Conservation (phyloP, 2,888 invertebrate species). For the Tetragnatha montana region DNA sequence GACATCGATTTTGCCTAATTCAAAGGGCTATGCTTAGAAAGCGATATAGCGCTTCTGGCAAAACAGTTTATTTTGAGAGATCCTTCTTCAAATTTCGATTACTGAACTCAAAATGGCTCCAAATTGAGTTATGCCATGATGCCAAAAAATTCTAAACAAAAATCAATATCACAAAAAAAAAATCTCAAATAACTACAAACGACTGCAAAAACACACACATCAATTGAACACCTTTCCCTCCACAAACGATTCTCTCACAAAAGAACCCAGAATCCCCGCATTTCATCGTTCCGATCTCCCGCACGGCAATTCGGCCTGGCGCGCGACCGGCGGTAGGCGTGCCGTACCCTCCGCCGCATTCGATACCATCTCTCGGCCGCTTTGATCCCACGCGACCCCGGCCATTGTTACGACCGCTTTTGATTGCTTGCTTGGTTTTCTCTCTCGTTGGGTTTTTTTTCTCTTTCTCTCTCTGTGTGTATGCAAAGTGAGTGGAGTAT, state of each 20-base stretch:
- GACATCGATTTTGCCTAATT: no score
- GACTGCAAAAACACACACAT: background rate
- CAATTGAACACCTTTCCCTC: background rate
- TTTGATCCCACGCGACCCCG: slow-evolving; percentile 43
- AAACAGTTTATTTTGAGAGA: no score
- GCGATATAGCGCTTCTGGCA: no score
- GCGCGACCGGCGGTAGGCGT: background rate
- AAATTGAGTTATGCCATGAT: no score
- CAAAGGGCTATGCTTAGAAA: no score
- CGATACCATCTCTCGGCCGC: slow-evolving; percentile 44
- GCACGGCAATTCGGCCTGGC: background rate
- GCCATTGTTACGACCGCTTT: background rate
- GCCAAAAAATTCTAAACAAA: no score
- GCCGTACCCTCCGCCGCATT: background rate
- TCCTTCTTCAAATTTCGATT: no score
- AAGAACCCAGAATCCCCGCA: background rate
- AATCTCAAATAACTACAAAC: background rate
- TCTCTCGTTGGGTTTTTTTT: background rate
- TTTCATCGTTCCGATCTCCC: background rate
- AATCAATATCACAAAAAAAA: no score
- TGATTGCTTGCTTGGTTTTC: background rate
- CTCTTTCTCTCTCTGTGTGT: no score
- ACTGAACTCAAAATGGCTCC: no score
- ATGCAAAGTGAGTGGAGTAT: no score
- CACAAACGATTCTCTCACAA: background rate